Evolutionary conservation across 2,113 vertebrate genomes (phyloP), one percentile per base, ranked within the genome.

Genomic region (Turnix velox): DNA sequence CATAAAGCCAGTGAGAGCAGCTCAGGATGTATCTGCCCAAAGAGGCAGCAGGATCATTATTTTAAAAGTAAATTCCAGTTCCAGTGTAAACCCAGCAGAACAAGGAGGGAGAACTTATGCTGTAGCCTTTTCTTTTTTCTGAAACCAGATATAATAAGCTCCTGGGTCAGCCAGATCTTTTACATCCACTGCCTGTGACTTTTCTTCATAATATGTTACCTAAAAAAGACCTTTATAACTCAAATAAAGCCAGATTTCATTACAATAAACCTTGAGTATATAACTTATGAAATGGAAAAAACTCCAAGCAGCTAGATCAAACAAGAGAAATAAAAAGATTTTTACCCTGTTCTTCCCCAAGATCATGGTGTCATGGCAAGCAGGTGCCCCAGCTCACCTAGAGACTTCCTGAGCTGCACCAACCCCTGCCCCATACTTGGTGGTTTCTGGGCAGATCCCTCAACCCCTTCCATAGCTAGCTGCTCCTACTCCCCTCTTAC

Each of bases 151-250:
- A 66, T 92, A 93, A 94, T 72, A 90, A 93, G 59, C 83, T 95
- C 37, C 72, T n/a, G 42, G 75, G 86, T 92, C 79, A 95, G 54
- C 40, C 83, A 90, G 45, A 37, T 58, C 62, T 87, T 73, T 31
- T 18, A 79, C 85, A 96, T 66, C 37, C 46, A 31, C 49, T 73
- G 67, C 75, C 88, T 33, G 19, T 6, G 12, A 73, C 83, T 86
- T 49, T 65, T 92, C 91, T 80, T 54, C 75, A 88, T 93, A 90
- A 94, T 92, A 76, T 94, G 95, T 63, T 93, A 91, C 83, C 91
- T 88, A n/a, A 94, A 94, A 88, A 90, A 77, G 88, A 94, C 83
- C 68, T 83, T 86, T 54, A 23, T 30, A 94, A 80, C 79, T 95
- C 79, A 77, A 90, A 94, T 43, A 92, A 93, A 76, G 79, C 45